phyloP scores from a whole-genome alignment of 2,888 invertebrate genomes.

The Trichopoda pennipes region DNA sequence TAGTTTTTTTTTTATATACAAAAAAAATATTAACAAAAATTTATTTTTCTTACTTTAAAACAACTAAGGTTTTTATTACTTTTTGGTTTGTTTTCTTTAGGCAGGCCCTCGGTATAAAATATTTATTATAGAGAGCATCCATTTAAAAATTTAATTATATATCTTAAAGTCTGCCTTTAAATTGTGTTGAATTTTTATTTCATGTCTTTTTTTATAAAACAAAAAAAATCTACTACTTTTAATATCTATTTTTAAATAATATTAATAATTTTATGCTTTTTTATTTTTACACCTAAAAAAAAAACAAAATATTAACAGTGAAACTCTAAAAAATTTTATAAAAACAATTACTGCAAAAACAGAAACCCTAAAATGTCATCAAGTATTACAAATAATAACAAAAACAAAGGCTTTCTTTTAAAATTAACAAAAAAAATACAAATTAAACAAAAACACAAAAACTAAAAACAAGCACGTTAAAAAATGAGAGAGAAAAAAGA shows the following conservation, averaged over 20 bases:
- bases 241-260: slow-evolving; percentile 51
- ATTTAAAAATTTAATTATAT: background rate
- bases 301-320: slow-evolving; percentile 5
- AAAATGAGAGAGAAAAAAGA: too few species aligned
- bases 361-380: slow-evolving; percentile 18
- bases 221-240: slow-evolving; percentile 46
- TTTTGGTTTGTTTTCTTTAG: background rate
- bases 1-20: background rate
- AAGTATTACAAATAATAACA: slow-evolving; percentile 43
- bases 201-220: slow-evolving; percentile 2
- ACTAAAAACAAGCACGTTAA: background rate
- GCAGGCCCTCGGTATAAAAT: background rate
- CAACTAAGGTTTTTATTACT: background rate
- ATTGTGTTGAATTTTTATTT: slow-evolving; percentile 29
- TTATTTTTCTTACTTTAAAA: slow-evolving; percentile 9
- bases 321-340: slow-evolving; percentile 2
- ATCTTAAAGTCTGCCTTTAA: background rate
- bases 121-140: background rate
- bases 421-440: slow-evolving; percentile 9
- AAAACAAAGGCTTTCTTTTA: slow-evolving; percentile 37
- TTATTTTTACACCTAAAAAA: slow-evolving; percentile 44
- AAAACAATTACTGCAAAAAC: slow-evolving; percentile 3
- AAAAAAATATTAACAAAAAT: slow-evolving; percentile 3
- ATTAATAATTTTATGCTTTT: slow-evolving; percentile 50
- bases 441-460: too few species aligned